phyloP scores from a whole-genome alignment of 2,113 vertebrate genomes.

The Ariopsis seemanni region DNA sequence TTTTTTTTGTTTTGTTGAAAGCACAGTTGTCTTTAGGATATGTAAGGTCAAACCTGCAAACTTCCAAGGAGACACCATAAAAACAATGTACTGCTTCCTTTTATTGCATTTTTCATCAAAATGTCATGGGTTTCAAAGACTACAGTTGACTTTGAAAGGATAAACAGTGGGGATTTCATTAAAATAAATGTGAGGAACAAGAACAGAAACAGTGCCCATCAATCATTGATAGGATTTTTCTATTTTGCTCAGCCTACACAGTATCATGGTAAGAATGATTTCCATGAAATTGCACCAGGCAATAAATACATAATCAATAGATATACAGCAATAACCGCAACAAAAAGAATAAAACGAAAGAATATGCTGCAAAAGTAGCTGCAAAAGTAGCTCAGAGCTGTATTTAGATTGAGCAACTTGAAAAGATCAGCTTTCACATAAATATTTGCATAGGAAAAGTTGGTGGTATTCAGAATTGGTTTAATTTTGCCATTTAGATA shows the following conservation, averaged over 20 bases:
- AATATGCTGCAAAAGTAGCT: background rate
- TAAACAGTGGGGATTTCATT: constrained; percentile 20
- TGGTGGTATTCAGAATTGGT: background rate
- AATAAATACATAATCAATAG: background rate
- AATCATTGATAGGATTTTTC: background rate
- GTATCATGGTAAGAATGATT: background rate
- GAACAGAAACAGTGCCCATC: background rate
- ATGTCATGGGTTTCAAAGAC: constrained; percentile 19
- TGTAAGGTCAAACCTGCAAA: background rate
- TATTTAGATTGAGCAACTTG: background rate
- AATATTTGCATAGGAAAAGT: background rate
- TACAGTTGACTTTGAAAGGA: constrained; percentile 38
- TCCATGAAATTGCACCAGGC: background rate
- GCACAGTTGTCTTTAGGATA: background rate
- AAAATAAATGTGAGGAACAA: constrained; percentile 21
- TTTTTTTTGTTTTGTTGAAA: background rate
- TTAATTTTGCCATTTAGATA: background rate
- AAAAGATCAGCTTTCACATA: background rate
- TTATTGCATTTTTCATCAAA: constrained; percentile 37
- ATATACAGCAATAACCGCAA: background rate
- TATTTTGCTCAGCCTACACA: background rate
- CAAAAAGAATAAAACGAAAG: background rate
- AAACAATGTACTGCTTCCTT: background rate
- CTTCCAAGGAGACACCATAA: constrained; percentile 21
- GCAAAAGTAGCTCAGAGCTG: background rate